Evolutionary conservation across 2,797 vertebrate genomes (phyloP).

Genomic region (Girardinus metallicus): DNA sequence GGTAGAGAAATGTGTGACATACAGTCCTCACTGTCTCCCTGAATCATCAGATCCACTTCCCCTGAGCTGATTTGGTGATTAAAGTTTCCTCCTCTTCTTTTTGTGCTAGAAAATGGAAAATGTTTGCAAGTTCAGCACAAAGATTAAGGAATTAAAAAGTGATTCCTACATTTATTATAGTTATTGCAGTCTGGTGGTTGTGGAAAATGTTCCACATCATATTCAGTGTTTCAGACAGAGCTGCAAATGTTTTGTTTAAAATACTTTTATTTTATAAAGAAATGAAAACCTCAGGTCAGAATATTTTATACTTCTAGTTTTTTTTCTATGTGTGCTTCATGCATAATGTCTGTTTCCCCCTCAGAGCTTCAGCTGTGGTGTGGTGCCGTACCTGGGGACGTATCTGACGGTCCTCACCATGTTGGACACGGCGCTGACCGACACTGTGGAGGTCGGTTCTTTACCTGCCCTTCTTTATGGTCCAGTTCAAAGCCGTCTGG

Average conservation of each 20-base stretch:
- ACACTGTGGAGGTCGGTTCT: slow-evolving; percentile 82
- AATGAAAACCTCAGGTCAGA: not conserved
- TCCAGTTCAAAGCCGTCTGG: not conserved
- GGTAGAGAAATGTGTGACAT: slow-evolving; percentile 24
- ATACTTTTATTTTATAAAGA: not conserved
- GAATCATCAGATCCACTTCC: slow-evolving; percentile 46
- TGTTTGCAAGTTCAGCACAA: not conserved
- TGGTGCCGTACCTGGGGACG: slow-evolving; percentile 90
- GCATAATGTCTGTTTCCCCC: slow-evolving; percentile 17
- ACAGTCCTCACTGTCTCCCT: not conserved
- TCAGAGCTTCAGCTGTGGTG: slow-evolving; percentile 70
- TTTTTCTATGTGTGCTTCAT: not conserved
- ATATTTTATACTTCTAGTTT: not conserved
- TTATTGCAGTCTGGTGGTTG: not conserved
- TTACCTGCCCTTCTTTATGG: not conserved
- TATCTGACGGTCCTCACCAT: slow-evolving; percentile 91
- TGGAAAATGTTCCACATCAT: not conserved
- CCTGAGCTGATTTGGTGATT: slow-evolving; percentile 9
- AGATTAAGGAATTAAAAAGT: not conserved
- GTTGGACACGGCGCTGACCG: slow-evolving; percentile 89
- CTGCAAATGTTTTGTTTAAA: not conserved
- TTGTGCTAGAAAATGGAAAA: not conserved
- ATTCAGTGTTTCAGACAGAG: not conserved
- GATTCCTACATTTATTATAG: not conserved
- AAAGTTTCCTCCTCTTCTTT: not conserved